Evolutionary conservation across 1,140 invertebrate genomes (phyloP), one percentile per base, ranked within the genome.

Genomic region (Euschistus heros): DNA sequence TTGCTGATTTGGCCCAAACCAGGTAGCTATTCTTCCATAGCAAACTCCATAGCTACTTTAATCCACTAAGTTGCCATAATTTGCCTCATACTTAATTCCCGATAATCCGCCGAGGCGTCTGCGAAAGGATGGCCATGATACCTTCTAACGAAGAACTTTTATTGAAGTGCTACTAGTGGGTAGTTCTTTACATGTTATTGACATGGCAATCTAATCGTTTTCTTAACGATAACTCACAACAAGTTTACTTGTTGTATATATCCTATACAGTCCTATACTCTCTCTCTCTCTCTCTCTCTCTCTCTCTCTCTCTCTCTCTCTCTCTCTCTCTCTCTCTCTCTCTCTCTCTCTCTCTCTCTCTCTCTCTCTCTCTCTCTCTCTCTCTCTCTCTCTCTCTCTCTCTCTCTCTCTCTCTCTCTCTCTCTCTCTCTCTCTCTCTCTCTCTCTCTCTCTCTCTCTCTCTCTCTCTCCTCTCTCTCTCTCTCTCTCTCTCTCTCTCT

Each of bases 201-300:
- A n/a, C n/a, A n/a, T n/a, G n/a, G n/a, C n/a, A n/a, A n/a, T n/a
- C n/a, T n/a, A n/a, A n/a, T n/a, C n/a, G n/a, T n/a, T n/a, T n/a
- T n/a, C n/a, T n/a, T n/a, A n/a, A n/a, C n/a, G n/a, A n/a, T n/a
- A n/a, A n/a, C n/a, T n/a, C n/a, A n/a, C n/a, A n/a, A n/a, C n/a
- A n/a, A n/a, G n/a, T 44, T 17, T 44, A 44, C 42, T 44, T 17
- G 7, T 17, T 44, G 8, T 44, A 8, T 7, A 44, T 44, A 8
- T 44, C 42, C 7, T 33, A 8, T 26, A 10, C 5, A 30, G 37
- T 63, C 33, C 61, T n/a, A 67, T 44, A 54, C 59, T 68, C 47
- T 44, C 46, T 66, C 37, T 66, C 63, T 68, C 60, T 67, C 55
- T 54, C n/a, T 68, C 54, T 60, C 61, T 18, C 50, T 60, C 37